Base-by-base conservation (phyloP, 2,888 invertebrate genomes). In the Meghimatium bilineatum region DNA sequence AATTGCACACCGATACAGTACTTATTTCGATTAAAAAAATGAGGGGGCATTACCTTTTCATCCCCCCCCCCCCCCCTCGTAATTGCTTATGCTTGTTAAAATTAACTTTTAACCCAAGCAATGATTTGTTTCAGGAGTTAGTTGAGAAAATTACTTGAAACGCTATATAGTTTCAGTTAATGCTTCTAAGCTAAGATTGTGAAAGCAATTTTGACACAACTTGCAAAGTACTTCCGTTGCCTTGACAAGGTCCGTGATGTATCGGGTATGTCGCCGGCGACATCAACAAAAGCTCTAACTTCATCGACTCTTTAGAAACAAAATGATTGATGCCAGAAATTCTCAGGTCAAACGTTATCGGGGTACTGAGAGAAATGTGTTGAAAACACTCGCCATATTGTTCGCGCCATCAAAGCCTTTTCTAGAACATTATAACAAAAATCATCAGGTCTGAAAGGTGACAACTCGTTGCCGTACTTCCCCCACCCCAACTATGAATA, bases 161-260 rank as follows among this genome's bases (percentile, higher is more conserved):
- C 32, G n/a, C 38, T 26, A 29, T 0, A 23, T 29, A 2, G 44
- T 36, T 36, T 23, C 10, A 44, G 29, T 36, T 80, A 80, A 71
- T 52, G 36, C 52, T 12, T 52, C 71, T 52, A n/a, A 34, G 38
- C 38, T 32, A 20, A 32, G 69, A 60, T 63, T 49, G 66, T 29
- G 44, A 75, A 75, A 63, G 75, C 60, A 74, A 66, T 74, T 66
- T 75, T 80, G 60, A 80, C 72, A 80, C 60, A 34, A 71, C 56
- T 32, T 75, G 82, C 82, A 82, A 82, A 82, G 82, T 82, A 82
- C 75, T 82, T 82, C 82, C 82, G 82, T n/a, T 36, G 74, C 52
- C 56, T 3, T 71, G 80, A 71, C 80, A 80, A 10, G 34, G 12
- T 8, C n/a, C 56, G 20, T 80, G 80, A 80, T 80, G 80, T 80